Base-by-base conservation (phyloP, 2,797 vertebrate species). In the Enteromius argenteus region DNA sequence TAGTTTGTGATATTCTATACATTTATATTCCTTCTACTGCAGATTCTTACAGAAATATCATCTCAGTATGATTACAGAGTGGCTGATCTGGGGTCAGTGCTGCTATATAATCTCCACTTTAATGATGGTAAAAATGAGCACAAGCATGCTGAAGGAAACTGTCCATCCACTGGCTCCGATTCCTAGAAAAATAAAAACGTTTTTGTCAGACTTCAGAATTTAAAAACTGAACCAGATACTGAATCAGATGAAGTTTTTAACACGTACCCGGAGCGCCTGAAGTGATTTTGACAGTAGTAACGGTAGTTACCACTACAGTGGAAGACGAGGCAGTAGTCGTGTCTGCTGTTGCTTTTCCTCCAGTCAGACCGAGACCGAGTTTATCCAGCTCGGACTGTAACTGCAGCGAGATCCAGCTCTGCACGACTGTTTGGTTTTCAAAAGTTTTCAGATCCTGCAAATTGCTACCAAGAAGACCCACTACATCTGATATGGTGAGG, bases 391-490 rank as follows among this genome's bases (percentile, higher is more conserved):
- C 84, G 0, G 82, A 58, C 82, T 87, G 86, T 2, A 21, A 7
- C 81, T 86, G 88, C 11, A 0, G 27, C 10, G 10, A 46, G 19
- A 85, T 73, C 88, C 86, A 89, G 32, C 0, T n/a, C 3, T 1
- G 46, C 30, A 89, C 30, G 0, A 3, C 8, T 1, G 62, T 37
- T 1, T 68, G 9, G 27, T 78, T 85, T 85, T 87, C 68, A 62
- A 21, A 89, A 13, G 64, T 83, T 56, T 66, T 80, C 44, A 89
- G 75, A 56, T 83, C 79, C 44, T 11, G 10, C 21, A 83, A 11
- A 53, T 86, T 87, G 4, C 0, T n/a, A 13, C 88, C 88, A 21
- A 89, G 75, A 67, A 89, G 84, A 21, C 64, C 51, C 49, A 1
- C 1, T 0, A 89, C 86, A 0, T 87, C 85, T 2, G 32, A 5